Conservation (phyloP, 2,113 vertebrate species). For the Takifugu flavidus region DNA sequence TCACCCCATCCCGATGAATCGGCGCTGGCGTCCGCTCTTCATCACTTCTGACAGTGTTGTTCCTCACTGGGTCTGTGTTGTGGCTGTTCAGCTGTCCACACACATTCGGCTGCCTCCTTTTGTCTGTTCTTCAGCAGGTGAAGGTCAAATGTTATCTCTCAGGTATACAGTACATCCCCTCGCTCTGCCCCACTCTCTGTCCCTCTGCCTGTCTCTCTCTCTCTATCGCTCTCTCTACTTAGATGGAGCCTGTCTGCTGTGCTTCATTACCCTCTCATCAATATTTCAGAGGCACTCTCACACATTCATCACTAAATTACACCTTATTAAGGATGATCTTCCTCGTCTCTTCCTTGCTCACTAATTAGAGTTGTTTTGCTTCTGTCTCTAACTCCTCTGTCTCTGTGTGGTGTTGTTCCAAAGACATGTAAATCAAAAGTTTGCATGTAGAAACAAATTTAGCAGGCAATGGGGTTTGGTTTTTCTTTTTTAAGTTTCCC, state of each 20-base stretch:
- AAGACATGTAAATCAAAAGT: slow-evolving; percentile 45
- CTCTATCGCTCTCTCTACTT: slow-evolving; percentile 1
- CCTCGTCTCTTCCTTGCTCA: slow-evolving; percentile 20
- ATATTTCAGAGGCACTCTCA: slow-evolving; percentile 51
- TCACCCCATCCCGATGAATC: no score
- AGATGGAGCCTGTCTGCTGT: slow-evolving; percentile 45
- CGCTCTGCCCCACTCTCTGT: slow-evolving; percentile 1
- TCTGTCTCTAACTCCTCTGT: slow-evolving; percentile 14
- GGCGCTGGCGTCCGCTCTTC: not conserved
- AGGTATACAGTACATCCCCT: not conserved
- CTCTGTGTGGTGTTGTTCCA: slow-evolving; percentile 14
- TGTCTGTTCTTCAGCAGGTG: not conserved
- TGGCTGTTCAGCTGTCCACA: not conserved
- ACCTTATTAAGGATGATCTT: slow-evolving; percentile 36
- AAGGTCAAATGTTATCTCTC: slow-evolving; percentile 19
- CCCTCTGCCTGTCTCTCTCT: not conserved
- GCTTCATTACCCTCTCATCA: slow-evolving; percentile 51
- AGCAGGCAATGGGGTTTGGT: not conserved
- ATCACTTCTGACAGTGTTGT: not conserved
- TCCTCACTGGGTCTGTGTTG: not conserved
- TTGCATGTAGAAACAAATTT: not conserved
- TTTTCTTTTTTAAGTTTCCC: no score
- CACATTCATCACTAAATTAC: slow-evolving; percentile 51
- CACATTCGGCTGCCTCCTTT: not conserved
- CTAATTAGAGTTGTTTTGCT: slow-evolving; percentile 39